Conservation (phyloP, 2,888 invertebrate genomes). For the Cataglyphis altisquamis region DNA sequence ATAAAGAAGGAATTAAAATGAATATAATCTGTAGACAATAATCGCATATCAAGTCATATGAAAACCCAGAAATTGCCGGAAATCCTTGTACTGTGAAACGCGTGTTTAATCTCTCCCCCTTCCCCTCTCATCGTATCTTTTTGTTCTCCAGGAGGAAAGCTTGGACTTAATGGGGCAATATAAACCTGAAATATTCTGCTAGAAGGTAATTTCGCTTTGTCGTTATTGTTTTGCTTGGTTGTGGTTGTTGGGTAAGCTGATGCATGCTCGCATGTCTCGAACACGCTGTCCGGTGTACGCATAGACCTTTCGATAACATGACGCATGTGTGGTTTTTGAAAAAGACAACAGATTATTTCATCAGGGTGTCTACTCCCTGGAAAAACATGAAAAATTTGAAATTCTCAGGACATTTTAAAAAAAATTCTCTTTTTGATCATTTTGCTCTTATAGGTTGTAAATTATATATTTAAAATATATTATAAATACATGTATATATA, state of each 20-base stretch:
- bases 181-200: conserved; percentile 94
- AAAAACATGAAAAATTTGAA: no score
- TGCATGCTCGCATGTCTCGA: conserved; percentile 51
- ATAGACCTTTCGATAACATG: conserved; percentile 1
- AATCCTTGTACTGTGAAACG: conserved; percentile 68
- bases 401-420: no score
- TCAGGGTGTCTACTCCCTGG: no score
- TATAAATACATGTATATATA: no score
- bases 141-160: conserved; percentile 90
- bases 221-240: conserved; percentile 84
- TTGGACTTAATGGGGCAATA: conserved; percentile 93
- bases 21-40: background rate
- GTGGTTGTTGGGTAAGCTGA: conserved; percentile 63
- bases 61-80: background rate
- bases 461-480: no score
- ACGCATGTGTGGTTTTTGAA: background rate
- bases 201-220: conserved; percentile 88
- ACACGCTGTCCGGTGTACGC: background rate
- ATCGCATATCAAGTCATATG: background rate
- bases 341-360: background rate
- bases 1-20: background rate
- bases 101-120: conserved; percentile 79
- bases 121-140: conserved; percentile 88
- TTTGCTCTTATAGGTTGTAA: no score
- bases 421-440: no score